Evolutionary conservation across 2,797 vertebrate species (phyloP).

Genomic region (Smutsia temminckii): DNA sequence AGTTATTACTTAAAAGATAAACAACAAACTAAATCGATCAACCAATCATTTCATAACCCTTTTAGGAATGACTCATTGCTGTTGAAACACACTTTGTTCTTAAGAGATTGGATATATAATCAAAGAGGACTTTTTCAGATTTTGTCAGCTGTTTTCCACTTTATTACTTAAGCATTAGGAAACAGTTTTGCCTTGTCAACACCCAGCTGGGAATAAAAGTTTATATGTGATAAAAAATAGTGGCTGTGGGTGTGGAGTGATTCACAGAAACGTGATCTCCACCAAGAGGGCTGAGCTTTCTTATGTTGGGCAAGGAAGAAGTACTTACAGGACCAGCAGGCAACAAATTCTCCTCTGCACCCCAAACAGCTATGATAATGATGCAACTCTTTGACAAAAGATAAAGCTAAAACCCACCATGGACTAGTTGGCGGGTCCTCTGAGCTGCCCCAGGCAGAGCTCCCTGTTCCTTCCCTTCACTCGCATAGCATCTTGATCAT

Average conservation of each 20-base stretch:
- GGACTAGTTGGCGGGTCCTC: not conserved
- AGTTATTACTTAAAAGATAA: slow-evolving; percentile 55
- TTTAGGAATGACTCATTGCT: slow-evolving; percentile 61
- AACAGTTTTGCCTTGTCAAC: slow-evolving; percentile 70
- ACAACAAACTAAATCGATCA: slow-evolving; percentile 20
- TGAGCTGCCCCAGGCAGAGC: not conserved
- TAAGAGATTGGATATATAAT: slow-evolving; percentile 63
- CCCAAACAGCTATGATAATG: not conserved
- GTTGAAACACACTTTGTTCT: slow-evolving; percentile 63
- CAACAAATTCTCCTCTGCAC: not conserved
- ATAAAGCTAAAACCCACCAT: not conserved
- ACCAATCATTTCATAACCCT: not conserved
- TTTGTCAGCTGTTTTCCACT: slow-evolving; percentile 63
- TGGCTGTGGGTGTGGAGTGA: slow-evolving; percentile 36
- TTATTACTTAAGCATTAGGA: slow-evolving; percentile 65
- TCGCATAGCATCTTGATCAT: not conserved
- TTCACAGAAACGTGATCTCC: slow-evolving; percentile 51
- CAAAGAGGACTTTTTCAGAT: slow-evolving; percentile 72
- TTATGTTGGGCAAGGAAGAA: not conserved
- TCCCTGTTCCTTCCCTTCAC: not conserved
- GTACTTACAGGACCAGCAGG: not conserved
- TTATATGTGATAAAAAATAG: slow-evolving; percentile 51
- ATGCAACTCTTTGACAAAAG: not conserved
- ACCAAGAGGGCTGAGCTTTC: slow-evolving; percentile 26
- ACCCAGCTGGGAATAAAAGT: slow-evolving; percentile 70